Evolutionary conservation across 2,113 vertebrate species (phyloP).

Genomic region (Leiothrix lutea): DNA sequence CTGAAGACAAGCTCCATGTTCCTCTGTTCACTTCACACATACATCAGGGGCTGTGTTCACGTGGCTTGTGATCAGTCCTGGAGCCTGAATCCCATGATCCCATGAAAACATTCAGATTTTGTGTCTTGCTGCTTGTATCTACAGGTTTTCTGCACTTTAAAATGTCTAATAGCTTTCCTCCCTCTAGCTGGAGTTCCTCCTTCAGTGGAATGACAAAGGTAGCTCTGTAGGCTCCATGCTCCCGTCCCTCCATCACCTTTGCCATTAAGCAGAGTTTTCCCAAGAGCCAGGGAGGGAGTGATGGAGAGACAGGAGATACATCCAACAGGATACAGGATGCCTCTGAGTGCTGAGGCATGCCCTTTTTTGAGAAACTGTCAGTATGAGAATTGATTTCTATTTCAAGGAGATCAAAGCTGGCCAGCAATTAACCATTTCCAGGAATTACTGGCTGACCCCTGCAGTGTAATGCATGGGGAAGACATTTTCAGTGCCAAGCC

Average conservation of each 20-base stretch:
- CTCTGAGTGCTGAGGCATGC: neutral
- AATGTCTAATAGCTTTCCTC: neutral
- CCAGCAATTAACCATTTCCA: conserved; percentile 34
- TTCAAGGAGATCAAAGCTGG: conserved; percentile 18
- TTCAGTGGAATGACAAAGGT: neutral
- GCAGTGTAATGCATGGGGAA: neutral
- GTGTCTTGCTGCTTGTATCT: neutral
- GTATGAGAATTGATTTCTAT: conserved; percentile 30
- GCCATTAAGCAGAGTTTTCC: neutral
- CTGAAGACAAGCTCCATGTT: neutral
- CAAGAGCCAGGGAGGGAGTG: neutral
- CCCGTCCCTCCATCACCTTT: neutral
- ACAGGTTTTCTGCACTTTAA: neutral
- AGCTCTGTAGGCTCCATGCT: neutral
- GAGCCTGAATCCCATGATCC: neutral
- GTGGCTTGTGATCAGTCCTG: neutral
- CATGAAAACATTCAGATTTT: neutral
- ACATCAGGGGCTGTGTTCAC: fast-evolving
- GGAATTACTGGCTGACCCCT: conserved; percentile 4
- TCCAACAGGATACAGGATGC: neutral
- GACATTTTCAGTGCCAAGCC: neutral
- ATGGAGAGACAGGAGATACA: neutral
- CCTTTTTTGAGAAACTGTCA: neutral
- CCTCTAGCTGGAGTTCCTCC: neutral
- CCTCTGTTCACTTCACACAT: neutral